Base-by-base conservation (phyloP, 2,888 invertebrate species). In the Pilophorus perplexus region DNA sequence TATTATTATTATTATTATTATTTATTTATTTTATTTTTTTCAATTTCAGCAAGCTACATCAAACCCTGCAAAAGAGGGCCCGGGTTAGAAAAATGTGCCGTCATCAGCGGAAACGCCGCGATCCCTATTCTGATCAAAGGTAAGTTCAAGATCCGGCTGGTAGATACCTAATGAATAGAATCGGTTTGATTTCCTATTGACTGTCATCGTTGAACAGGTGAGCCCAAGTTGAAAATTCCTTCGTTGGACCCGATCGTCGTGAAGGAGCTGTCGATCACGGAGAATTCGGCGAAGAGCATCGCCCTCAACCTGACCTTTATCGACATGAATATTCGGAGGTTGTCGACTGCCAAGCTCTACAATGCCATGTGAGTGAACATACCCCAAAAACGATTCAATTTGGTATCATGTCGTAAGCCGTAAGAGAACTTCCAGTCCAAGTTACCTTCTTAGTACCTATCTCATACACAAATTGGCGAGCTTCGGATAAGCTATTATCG, bases 51-150 rank as follows among this genome's bases (percentile, higher is more conserved):
- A n/a, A n/a, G n/a, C 20, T 70, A 68, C 50, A 60, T 70, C 27
- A 67, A 66, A 37, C 68, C 69, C n/a, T 70, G 69, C 64, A 70
- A 68, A 40, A 46, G 55, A n/a, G 69, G 68, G 28, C 59, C 55
- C 8, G 64, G 48, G 23, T 57, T 70, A 5, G 52, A 70, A 52
- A 55, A 66, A 14, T 70, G 69, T 22, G 37, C 69, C 2, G 18
- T 70, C 12, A 54, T 54, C 28, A 66, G 59, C 33, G 69, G 69
- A 42, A 37, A 59, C 16, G 50, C 33, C 1, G 68, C 67, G 37
- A 70, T 70, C 14, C 68, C 66, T 4, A 55, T 27, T 12, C n/a
- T 70, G 8, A 38, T 64, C 4, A 68, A 70, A 25, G 69, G 69
- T 70, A 54, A 22, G 52, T n/a, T n/a, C n/a, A n/a, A n/a, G n/a